phyloP scores from a whole-genome alignment of 2,888 invertebrate species.

The Hedychridium roseum region DNA sequence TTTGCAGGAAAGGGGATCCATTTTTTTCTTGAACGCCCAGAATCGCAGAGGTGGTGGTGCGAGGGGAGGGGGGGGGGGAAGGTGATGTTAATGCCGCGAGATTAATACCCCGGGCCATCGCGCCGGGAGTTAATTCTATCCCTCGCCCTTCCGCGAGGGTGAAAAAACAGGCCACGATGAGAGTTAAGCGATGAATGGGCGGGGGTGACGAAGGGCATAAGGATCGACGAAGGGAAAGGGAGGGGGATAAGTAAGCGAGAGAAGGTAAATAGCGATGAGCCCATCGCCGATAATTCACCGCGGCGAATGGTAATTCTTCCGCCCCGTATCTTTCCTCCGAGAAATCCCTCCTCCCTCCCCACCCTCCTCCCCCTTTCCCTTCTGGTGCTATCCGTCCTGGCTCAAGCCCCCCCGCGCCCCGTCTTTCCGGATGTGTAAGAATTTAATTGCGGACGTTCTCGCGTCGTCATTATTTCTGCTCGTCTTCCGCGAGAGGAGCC shows the following conservation, averaged over 20 bases:
- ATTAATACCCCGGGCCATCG: no score
- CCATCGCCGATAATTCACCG: conserved; percentile 25
- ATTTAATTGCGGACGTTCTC: conserved; percentile 44
- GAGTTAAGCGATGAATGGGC: conserved; percentile 3
- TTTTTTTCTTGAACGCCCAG: no score
- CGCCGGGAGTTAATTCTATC: no score
- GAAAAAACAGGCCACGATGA: conserved; percentile 4
- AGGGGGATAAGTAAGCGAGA: conserved; percentile 10
- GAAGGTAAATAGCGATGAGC: conserved; percentile 13
- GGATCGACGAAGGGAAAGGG: conserved; percentile 8
- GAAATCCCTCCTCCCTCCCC: not conserved
- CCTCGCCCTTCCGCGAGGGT: no score
- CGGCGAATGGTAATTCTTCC: conserved; percentile 28
- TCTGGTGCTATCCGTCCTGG: conserved; percentile 1
- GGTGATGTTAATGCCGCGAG: no score
- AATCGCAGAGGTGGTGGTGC: no score
- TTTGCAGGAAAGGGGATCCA: no score
- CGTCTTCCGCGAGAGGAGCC: conserved; percentile 23
- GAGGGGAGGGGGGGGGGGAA: not conserved
- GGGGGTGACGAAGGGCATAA: conserved; percentile 13
- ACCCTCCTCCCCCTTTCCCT: conserved; percentile 5
- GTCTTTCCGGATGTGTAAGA: conserved; percentile 22
- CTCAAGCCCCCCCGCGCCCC: not conserved
- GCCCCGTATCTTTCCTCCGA: conserved; percentile 4
- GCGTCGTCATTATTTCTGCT: conserved; percentile 36